Conservation (phyloP, 2,888 invertebrate genomes). For the Spatulosminthurus flaviceps region DNA sequence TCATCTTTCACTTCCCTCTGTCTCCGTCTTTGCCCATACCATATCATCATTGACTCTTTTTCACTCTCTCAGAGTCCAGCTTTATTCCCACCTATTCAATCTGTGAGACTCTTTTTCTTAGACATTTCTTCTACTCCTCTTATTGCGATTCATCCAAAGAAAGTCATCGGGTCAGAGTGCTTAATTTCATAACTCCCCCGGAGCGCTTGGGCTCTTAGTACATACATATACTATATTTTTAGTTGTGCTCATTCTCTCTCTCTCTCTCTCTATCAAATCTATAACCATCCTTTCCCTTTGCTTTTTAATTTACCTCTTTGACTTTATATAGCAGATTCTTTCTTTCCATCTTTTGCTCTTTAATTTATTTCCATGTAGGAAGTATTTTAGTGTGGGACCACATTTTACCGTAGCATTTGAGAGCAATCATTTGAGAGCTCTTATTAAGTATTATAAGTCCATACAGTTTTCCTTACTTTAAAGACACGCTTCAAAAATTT, state of each 20-base stretch:
- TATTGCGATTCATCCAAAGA: conserved; percentile 11
- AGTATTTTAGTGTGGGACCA: too few species aligned
- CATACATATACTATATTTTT: too few species aligned
- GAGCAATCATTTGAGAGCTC: too few species aligned
- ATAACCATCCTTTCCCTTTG: background rate
- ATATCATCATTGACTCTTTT: too few species aligned
- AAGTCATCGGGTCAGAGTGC: conserved; percentile 38
- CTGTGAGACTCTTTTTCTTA: background rate
- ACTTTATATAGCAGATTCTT: background rate
- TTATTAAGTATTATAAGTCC: too few species aligned
- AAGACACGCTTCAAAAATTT: too few species aligned
- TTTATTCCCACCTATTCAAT: conserved; percentile 26
- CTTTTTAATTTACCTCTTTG: conserved; percentile 10
- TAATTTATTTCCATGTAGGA: background rate
- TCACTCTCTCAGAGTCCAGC: too few species aligned
- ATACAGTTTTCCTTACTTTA: too few species aligned
- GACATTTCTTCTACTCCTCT: background rate
- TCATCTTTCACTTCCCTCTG: too few species aligned
- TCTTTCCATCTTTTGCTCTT: background rate
- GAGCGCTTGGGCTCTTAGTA: background rate
- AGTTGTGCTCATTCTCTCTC: background rate
- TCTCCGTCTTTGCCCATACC: too few species aligned
- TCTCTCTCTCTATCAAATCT: conserved; percentile 5
- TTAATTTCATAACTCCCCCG: conserved; percentile 30
- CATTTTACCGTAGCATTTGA: too few species aligned